Conservation (phyloP, 2,113 vertebrate species). For the Archilochus colubris region DNA sequence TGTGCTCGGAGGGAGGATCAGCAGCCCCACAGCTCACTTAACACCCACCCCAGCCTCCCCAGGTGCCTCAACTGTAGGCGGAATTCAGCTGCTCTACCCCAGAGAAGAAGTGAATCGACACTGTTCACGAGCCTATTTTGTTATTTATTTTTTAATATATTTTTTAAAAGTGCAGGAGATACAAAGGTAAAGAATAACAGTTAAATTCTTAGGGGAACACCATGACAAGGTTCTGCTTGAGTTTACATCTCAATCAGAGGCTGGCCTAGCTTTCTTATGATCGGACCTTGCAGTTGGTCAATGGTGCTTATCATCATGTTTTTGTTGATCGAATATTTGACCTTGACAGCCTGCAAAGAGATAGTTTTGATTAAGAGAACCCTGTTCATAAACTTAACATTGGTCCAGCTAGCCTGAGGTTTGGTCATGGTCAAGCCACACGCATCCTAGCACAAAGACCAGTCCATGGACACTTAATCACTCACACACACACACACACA, state of each 20-base stretch:
- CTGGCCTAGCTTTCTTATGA: slow-evolving; percentile 77
- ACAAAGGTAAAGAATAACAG: too few relatives aligned
- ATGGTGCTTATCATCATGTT: slow-evolving; percentile 78
- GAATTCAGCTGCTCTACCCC: too few relatives aligned
- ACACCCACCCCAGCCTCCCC: too few relatives aligned
- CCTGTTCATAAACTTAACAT: background rate
- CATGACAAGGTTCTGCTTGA: background rate
- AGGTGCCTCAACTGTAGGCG: too few relatives aligned
- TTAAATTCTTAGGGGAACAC: background rate
- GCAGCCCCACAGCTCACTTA: too few relatives aligned
- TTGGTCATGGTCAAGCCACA: background rate
- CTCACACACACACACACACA: too few relatives aligned
- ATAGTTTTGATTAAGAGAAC: background rate
- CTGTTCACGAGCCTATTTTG: too few relatives aligned
- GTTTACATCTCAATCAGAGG: background rate
- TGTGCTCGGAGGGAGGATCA: too few relatives aligned
- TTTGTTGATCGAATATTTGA: slow-evolving; percentile 82
- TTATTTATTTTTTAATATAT: too few relatives aligned
- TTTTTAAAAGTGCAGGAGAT: too few relatives aligned
- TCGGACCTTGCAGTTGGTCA: slow-evolving; percentile 75
- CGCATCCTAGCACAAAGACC: background rate
- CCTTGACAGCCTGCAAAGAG: slow-evolving; percentile 79
- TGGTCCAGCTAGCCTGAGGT: background rate
- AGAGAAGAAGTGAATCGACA: too few relatives aligned
- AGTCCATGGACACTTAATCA: too few relatives aligned